Evolutionary conservation across 2,888 invertebrate species (phyloP), one percentile per base, ranked within the genome.

Genomic region (Drosophila yooni): DNA sequence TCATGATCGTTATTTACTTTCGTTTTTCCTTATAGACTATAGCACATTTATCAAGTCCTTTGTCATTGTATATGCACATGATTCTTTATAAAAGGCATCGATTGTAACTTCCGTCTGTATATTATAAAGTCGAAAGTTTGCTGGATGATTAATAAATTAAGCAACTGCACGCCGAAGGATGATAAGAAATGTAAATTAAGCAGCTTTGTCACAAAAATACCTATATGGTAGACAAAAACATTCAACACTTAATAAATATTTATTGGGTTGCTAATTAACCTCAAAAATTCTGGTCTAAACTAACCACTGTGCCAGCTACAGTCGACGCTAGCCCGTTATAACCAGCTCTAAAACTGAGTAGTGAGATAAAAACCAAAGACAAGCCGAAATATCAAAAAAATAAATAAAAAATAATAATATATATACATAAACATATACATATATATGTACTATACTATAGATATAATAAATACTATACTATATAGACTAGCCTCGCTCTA

Each of bases 231-330:
- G 29, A 33, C 48, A 51, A 61, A 43, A 38, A 36, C 29, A 33
- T 59, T 64, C 25, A 58, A 43, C 66, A 51, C 52, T 27, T 58
- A 43, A 59, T 71, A 69, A 78, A 79, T 57, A 75, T 80, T 80
- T 80, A 82, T 80, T 67, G 61, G 52, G 7, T 27, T 46, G 84
- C 79, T 89, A 84, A 84, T 84, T 84, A 52, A 40, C 40, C 63
- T 46, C 33, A 64, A 64, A 76, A 69, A 72, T 69, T 71, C 71
- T 86, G 89, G 70, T 67, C 58, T 53, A 65, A 77, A 74, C 70
- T 81, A 68, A 63, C 50, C 43, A n/a, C 13, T 18, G 25, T 38
- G 67, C 72, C 85, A 75, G 82, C 84, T 81, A 70, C 48, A 60
- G 52, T 73, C 75, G 58, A 85, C 64, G 52, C 60, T 21, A 54